A percentile compares a stretch with the other conserved stretches of the same genome.
phyloP scores from a whole-genome alignment of 2,888 invertebrate genomes.

The Limenitis camilla region DNA sequence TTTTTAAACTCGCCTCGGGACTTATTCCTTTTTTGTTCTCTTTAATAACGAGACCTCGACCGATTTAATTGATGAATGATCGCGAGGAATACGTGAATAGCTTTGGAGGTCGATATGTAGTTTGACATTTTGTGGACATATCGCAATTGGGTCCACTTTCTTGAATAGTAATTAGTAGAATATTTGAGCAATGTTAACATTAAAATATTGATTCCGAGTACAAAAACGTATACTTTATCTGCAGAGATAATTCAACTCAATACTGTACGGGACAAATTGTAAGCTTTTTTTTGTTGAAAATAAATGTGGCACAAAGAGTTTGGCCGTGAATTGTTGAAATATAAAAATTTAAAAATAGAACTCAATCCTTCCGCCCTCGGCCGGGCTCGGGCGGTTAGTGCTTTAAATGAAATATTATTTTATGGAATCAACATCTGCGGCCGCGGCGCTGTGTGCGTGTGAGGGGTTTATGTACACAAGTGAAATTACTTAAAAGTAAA shows the following conservation, averaged over 20 bases:
- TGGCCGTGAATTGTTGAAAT: conserved; percentile 61
- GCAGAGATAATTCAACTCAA: conserved; percentile 10
- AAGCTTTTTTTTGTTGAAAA: conserved; percentile 17
- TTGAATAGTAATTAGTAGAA: neutral
- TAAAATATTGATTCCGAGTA: conserved; percentile 7
- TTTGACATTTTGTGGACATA: conserved; percentile 19
- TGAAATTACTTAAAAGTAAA: conserved; percentile 67
- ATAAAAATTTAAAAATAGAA: conserved; percentile 71
- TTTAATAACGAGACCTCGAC: conserved; percentile 63
- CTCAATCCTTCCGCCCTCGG: conserved; percentile 74
- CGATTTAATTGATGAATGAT: conserved; percentile 71
- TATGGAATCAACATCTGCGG: conserved; percentile 74
- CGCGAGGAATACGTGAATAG: conserved; percentile 52
- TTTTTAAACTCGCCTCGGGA: conserved; percentile 66
- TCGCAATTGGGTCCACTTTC: conserved; percentile 7
- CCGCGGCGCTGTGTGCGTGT: conserved; percentile 49
- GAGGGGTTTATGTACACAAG: conserved; percentile 65
- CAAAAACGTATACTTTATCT: conserved; percentile 7
- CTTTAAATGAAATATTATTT: conserved; percentile 75
- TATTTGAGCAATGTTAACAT: neutral
- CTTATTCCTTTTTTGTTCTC: conserved; percentile 67
- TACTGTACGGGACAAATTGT: conserved; percentile 15
- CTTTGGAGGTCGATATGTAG: conserved; percentile 48
- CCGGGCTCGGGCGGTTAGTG: conserved; percentile 65
- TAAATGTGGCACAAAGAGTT: conserved; percentile 34